These are phyloP conservation scores for Muscicapa adusta DNA, from an alignment of 2,113 vertebrate genomes.

Conservation along the genomic window DNA sequence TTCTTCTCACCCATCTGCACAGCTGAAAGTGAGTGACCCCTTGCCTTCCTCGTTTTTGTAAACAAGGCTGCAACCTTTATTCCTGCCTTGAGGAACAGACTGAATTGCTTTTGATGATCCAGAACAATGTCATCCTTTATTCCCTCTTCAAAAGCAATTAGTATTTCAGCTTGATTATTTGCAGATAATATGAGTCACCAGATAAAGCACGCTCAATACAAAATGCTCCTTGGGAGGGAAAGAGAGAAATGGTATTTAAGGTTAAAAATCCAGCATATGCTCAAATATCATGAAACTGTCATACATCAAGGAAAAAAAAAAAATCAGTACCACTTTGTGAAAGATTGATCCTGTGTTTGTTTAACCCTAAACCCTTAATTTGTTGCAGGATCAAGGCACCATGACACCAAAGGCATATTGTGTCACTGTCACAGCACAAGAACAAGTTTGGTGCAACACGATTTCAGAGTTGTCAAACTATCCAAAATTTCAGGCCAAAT, in stretches of 20 bases:
- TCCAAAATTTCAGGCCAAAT: not conserved
- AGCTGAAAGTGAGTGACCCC: not conserved
- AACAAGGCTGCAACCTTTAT: not conserved
- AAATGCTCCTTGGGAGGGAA: not conserved
- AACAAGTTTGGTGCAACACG: not conserved
- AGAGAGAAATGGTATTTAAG: not conserved
- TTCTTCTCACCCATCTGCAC: not conserved
- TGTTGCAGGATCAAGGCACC: not conserved
- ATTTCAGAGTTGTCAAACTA: not conserved
- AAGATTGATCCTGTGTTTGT: not conserved
- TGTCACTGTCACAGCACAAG: not conserved
- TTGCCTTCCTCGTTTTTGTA: not conserved
- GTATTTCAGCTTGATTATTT: not conserved
- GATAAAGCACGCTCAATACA: not conserved
- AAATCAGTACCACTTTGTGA: not conserved
- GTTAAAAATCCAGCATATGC: not conserved
- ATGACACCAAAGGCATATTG: not conserved
- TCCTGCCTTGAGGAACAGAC: not conserved
- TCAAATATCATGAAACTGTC: not conserved
- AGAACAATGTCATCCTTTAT: not conserved
- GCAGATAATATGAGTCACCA: not conserved
- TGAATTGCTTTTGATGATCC: not conserved
- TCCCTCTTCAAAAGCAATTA: not conserved
- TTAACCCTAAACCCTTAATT: not conserved
- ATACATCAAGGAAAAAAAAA: not conserved